Evolutionary conservation across 1,140 invertebrate genomes (phyloP), one percentile per base, ranked within the genome.

Genomic region (Aphelenchoides besseyi): DNA sequence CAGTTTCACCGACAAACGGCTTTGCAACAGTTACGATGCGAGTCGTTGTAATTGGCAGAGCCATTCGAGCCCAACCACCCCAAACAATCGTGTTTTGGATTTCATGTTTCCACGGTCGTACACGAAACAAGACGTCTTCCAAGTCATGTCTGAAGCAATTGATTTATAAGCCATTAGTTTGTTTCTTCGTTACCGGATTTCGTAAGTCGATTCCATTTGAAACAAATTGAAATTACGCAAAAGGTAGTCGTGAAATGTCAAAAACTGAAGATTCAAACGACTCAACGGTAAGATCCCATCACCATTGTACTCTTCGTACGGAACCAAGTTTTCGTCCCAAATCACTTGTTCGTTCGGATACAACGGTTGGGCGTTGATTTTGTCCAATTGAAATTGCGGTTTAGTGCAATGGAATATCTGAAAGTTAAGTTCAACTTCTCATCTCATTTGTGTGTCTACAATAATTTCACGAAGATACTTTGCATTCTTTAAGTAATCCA

Each of bases 301-400:
- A 0, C 94, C 93, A 63, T 92, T 93, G 86, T 93, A 97, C 85
- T 95, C 97, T 80, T 98, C 95, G 0, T 92, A 93, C 0, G 97
- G 97, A 0, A 99, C 95, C 35, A 98, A 90, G 83, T 97, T 98
- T 85, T 98, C 95, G 86, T 99, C 94, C 97, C 97, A 99, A 76
- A 99, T 96, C 8, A 98, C 91, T 61, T 93, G 90, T 85, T 99
- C 96, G 0, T 94, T 98, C 0, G 96, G 97, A 86, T 98, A 99
- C 0, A 99, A 87, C 0, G 97, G 95, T 92, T 98, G 96, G 77
- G 94, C 91, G 84, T 99, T 99, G 1, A 99, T 86, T 57, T 92
- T 91, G 85, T 98, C 92, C 37, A 98, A 85, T 82, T 98, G 96
- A 0, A 94, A 97, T 18, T 90, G 89, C 59, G 93, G 89, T 68